Evolutionary conservation across 2,888 invertebrate genomes (phyloP), one percentile per base, ranked within the genome.

Genomic region (Pocota personata): DNA sequence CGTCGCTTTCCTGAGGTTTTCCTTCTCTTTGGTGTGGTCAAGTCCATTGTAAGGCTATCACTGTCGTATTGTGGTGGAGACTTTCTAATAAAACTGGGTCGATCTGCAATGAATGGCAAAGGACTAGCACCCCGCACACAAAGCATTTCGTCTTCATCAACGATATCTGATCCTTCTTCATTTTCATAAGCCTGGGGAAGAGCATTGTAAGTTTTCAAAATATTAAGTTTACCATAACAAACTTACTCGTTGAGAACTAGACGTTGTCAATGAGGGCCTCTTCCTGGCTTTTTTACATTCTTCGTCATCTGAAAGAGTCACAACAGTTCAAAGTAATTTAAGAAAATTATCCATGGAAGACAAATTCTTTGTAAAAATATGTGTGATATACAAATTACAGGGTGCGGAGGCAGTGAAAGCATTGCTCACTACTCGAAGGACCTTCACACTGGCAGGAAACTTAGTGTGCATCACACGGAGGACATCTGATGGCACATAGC

Each of bases 111-210:
- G 30, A 58, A 64, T 0, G 64, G 21, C 0, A 43, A 5, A 1
- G 84, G 84, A 30, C 84, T 84, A 10, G 79, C 84, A 5, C 84
- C 84, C 10, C 84, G 84, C 1, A 84, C 84, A 66, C 84, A 84
- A 30, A 84, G 58, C 84, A 84, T 84, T 57, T 84, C 84, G 27
- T 80, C 64, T 32, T 84, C 84, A 16, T 76, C 80, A 16, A 75
- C 7, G 8, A 50, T 30, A 12, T 58, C 37, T 14, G 60, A 37
- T 27, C 19, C 60, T 3, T 55, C 35, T 8, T 79, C 66, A 7
- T 48, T 19, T 14, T 14, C 35, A 50, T 50, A 75, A n/a, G 4
- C 14, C 79, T 82, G n/a, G 1, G 8, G 2, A 16, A 12, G 5
- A 24, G 0, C 6, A 21, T 7, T 7, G 7, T 50, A 3, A 10